Evolutionary conservation across 2,797 vertebrate genomes (phyloP).

Genomic region (Crotalus adamanteus): DNA sequence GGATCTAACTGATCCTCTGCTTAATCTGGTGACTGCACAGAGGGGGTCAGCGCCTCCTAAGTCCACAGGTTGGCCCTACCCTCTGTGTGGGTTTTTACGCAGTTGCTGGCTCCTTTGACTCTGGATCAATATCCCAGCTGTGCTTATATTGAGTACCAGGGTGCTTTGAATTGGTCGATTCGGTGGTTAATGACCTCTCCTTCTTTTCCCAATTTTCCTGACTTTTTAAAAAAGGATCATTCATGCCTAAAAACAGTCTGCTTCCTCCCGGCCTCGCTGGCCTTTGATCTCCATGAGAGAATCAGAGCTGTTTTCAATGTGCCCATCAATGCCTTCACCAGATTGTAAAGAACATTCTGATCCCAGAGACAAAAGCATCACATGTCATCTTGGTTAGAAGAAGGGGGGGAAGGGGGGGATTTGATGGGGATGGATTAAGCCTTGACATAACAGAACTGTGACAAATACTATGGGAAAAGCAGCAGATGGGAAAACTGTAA

Average conservation of each 20-base stretch:
- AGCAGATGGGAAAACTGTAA: slow-evolving; percentile 65
- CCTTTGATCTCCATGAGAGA: background rate
- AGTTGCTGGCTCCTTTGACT: background rate
- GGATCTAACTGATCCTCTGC: background rate
- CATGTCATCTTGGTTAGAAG: slow-evolving; percentile 43
- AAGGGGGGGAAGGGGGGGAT: background rate
- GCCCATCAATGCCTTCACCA: background rate
- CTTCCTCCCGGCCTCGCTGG: background rate
- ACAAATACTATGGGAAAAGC: slow-evolving; percentile 58
- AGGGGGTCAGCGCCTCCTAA: background rate
- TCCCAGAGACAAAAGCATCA: slow-evolving; percentile 49
- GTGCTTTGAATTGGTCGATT: background rate
- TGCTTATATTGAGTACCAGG: background rate
- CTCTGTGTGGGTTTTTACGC: background rate
- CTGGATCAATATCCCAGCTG: background rate
- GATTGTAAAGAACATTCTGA: background rate
- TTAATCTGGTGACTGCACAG: background rate
- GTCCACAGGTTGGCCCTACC: background rate
- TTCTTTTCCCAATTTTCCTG: background rate
- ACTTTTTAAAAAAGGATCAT: background rate
- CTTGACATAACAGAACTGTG: slow-evolving; percentile 51
- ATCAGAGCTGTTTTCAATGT: background rate
- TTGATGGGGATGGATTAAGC: slow-evolving; percentile 28
- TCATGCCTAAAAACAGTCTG: background rate
- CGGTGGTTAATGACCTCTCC: background rate